A percentile compares a stretch with the other conserved stretches of the same genome.
These are phyloP conservation scores for Drosophila pachea DNA, from an alignment of 1,140 invertebrate genomes.

Conservation along the genomic window DNA sequence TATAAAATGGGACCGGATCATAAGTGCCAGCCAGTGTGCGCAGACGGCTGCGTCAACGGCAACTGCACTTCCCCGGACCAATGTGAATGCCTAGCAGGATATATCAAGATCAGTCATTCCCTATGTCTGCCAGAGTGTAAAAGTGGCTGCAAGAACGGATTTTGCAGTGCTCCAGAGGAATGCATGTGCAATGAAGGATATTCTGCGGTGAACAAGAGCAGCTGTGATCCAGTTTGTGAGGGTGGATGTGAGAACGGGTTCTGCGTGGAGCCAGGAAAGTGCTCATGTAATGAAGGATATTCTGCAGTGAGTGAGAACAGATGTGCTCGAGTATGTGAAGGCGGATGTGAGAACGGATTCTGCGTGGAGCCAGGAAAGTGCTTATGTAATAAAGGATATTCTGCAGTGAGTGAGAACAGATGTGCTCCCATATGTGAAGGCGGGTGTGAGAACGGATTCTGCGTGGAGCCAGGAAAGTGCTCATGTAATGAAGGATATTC, in stretches of 20 bases:
- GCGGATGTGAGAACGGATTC: conserved; percentile 30
- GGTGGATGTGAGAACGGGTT: conserved; percentile 26
- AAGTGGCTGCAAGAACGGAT: conserved; percentile 13
- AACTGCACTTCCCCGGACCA: conserved; percentile 12
- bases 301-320: conserved; percentile 10
- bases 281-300: conserved; percentile 13
- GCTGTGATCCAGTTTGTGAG: conserved; percentile 12
- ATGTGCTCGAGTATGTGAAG: neutral
- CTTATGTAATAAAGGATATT: conserved; percentile 16
- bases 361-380: conserved; percentile 27
- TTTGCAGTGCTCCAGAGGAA: conserved; percentile 8
- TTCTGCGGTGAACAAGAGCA: neutral
- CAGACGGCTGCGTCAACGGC: conserved; percentile 19
- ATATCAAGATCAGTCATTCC: neutral
- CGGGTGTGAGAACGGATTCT: conserved; percentile 36
- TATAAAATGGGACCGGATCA: conserved; percentile 5
- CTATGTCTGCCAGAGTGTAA: conserved; percentile 23
- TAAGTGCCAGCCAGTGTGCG: conserved; percentile 18
- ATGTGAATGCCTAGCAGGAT: conserved; percentile 28
- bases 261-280: conserved; percentile 1
- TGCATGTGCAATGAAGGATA: conserved; percentile 24
- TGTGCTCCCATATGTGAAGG: conserved; percentile 23
- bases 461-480: conserved; percentile 4
- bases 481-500: conserved; percentile 7
- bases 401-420: neutral